Evolutionary conservation across 2,888 invertebrate species (phyloP), one percentile per base, ranked within the genome.

Genomic region (Melolontha melolontha): DNA sequence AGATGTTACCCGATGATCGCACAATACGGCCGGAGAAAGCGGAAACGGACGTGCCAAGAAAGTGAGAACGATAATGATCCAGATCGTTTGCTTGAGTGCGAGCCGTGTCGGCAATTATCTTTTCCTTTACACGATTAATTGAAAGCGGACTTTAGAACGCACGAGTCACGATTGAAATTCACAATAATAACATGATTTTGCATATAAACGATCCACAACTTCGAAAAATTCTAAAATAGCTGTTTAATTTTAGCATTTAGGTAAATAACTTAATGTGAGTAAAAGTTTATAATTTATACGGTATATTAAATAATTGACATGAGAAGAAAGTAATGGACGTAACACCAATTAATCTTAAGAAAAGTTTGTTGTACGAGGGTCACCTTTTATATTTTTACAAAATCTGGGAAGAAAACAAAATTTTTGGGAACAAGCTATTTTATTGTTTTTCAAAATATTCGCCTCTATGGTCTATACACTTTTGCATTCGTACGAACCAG

Each of bases 11-110:
- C 41, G 55, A 55, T 55, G 55, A 7, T 55, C 40, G 16, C 16
- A 7, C 55, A 14, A 40, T 55, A 16, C 27, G 29, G 16, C 8
- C 41, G 49, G 66, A 64, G 69, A 73, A 72, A 72, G 71, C 70
- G 70, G 72, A 67, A 72, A 72, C 67, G 71, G 70, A 71, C 69
- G 57, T n/a, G 16, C 42, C 57, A 71, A 63, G 73, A 74, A 74
- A 74, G 74, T 68, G 66, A 66, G 52, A 62, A 68, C 57, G 67
- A 47, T 57, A 69, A 70, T 63, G 54, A 70, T 64, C 67, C 51
- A 55, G 55, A 66, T 66, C 55, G 66, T 55, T 41, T 34, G 27
- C 52, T 49, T 57, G 42, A 44, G 55, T 57, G 55, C 55, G 17
- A 40, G 16, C 12, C 39, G 55, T 55, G 29, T 55, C 55, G 40